Base-by-base conservation (phyloP, 2,888 invertebrate species). In the Saturnia pavonia region DNA sequence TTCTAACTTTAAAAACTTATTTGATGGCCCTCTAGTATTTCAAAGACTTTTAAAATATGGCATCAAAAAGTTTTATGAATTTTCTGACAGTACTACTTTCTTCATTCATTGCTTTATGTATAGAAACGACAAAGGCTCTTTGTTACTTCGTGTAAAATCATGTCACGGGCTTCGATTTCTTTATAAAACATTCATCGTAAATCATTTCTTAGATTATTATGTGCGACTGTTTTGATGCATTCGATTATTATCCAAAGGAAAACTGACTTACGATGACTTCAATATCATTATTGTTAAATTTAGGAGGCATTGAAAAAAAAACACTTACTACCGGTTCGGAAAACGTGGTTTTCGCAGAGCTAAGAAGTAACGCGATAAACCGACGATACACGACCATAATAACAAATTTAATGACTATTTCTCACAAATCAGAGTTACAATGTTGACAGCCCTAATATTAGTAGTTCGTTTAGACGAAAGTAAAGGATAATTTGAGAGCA, bases 61-160 rank as follows among this genome's bases (percentile, higher is more conserved):
- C n/a, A 9, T 1, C 43, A 19, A 51, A n/a, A 27, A 57, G 34
- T 70, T 16, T 34, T 69, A 42, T 66, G 22, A 34, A 71, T 70
- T 69, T 76, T 67, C 86, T 78, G 75, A 81, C 88, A 76, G 72
- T 89, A 88, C 87, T 43, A 43, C 71, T 71, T 72, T 77, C 48
- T 48, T 48, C n/a, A 72, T 72, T 76, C 78, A 81, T 82, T 79
- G 79, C 78, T 81, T 80, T 79, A 85, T 77, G 81, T 77, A 77
- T 84, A 83, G 83, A 81, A 81, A 84, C 81, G 82, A 83, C 81
- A 79, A 78, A 74, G 74, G 79, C 84, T 85, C 85, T 80, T 85
- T 85, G 82, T 85, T n/a, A 82, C 82, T 85, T 86, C 85, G 87
- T 78, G 87, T 86, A 88, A 86, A 80, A 74, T 71, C 60, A 45